Evolutionary conservation across 2,888 invertebrate genomes (phyloP).

Genomic region (Lissonota sp.): DNA sequence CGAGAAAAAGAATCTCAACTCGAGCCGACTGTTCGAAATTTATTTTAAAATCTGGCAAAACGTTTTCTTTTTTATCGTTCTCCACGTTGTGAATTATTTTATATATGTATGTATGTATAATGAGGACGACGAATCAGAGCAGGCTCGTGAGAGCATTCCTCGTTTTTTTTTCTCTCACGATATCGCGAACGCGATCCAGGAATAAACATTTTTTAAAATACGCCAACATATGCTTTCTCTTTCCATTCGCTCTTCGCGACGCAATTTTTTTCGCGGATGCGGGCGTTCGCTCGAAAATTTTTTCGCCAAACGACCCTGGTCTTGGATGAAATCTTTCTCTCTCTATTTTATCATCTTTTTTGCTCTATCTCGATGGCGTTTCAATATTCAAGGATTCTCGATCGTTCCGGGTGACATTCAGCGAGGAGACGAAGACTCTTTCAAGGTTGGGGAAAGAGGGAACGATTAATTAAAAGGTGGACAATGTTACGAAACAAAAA

Average conservation of each 20-base stretch:
- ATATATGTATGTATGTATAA: constrained; percentile 7
- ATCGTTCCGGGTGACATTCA: neutral
- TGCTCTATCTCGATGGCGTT: neutral
- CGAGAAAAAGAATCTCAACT: constrained; percentile 3
- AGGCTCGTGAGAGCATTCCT: constrained; percentile 12
- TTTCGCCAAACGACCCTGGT: constrained; percentile 43
- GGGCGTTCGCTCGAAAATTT: neutral
- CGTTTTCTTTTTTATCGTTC: constrained; percentile 62
- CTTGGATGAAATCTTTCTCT: constrained; percentile 6
- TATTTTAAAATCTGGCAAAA: constrained; percentile 61
- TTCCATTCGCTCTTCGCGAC: constrained; percentile 1
- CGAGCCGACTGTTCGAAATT: constrained; percentile 16
- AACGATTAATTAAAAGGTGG: too few species aligned
- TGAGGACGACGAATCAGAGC: constrained; percentile 9
- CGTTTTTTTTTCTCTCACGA: constrained; percentile 10
- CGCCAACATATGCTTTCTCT: constrained; percentile 31
- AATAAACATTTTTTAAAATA: constrained; percentile 62
- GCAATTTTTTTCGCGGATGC: constrained; percentile 12
- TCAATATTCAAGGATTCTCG: constrained; percentile 15
- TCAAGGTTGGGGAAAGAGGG: too few species aligned
- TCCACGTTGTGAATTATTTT: constrained; percentile 24
- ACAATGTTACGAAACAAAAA: too few species aligned
- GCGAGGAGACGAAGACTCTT: too few species aligned
- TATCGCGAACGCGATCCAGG: constrained; percentile 55
- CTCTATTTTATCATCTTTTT: neutral